Evolutionary conservation across 2,113 vertebrate species (phyloP).

Genomic region (Stercorarius parasiticus): DNA sequence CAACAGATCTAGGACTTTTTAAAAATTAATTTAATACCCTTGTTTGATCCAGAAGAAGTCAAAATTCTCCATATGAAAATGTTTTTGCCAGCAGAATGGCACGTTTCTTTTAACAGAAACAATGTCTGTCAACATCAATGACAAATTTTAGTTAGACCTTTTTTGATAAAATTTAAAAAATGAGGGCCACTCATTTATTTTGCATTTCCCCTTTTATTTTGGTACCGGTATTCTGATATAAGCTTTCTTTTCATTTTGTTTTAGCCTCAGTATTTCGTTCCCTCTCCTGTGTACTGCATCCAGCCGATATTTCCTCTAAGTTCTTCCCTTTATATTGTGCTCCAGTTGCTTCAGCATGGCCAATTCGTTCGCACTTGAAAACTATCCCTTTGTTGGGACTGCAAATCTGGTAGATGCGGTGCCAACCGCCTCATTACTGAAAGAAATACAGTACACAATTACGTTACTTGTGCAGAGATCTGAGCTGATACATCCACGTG

Average conservation of each 20-base stretch:
- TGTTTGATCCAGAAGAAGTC: background rate
- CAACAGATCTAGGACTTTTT: background rate
- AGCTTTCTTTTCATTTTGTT: background rate
- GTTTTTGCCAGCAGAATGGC: background rate
- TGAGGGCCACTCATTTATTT: background rate
- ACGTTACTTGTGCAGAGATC: background rate
- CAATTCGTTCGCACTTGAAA: background rate
- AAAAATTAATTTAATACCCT: background rate
- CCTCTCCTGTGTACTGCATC: background rate
- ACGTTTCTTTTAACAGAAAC: background rate
- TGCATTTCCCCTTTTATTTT: background rate
- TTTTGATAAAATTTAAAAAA: background rate
- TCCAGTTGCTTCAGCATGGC: background rate
- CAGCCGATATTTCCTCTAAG: background rate
- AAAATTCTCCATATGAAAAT: background rate
- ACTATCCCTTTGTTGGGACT: background rate
- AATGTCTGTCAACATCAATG: background rate
- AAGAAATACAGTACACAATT: background rate
- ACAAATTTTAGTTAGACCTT: background rate
- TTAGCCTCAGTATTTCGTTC: background rate
- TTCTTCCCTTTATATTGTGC: background rate
- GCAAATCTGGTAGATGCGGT: background rate
- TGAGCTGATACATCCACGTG: background rate
- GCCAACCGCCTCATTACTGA: background rate
- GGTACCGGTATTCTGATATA: background rate